A percentile compares a stretch with the other conserved stretches of the same genome.
Evolutionary conservation across 1,140 invertebrate genomes (phyloP).

Genomic region (Nasonia giraulti): DNA sequence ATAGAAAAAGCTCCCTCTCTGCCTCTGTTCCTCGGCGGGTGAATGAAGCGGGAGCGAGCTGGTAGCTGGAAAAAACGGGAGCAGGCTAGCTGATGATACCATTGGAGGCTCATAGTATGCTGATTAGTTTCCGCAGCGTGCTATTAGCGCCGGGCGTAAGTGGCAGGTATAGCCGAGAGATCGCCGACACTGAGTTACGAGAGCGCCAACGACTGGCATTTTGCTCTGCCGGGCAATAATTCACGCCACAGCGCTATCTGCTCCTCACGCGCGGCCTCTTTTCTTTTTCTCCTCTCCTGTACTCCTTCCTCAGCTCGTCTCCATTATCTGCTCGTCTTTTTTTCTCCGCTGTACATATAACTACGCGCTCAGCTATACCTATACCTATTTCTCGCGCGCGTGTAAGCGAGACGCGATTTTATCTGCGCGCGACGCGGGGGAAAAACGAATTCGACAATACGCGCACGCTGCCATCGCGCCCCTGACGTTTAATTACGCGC

Average conservation of each 20-base stretch:
- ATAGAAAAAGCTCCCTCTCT: neutral
- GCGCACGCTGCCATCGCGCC: neutral
- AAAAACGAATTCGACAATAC: conserved; percentile 29
- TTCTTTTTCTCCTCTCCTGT: too few relatives aligned
- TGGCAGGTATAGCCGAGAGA: conserved; percentile 43
- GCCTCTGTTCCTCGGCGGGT: neutral
- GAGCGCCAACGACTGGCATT: conserved; percentile 25
- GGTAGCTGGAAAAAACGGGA: conserved; percentile 17
- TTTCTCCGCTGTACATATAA: neutral
- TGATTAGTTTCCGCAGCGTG: conserved; percentile 45
- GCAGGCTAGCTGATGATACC: conserved; percentile 19
- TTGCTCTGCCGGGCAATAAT: conserved; percentile 25
- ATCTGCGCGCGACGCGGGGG: conserved; percentile 2
- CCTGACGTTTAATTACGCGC: conserved; percentile 25
- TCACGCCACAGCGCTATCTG: conserved; percentile 12
- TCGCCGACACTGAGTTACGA: conserved; percentile 41
- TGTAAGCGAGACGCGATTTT: conserved; percentile 16
- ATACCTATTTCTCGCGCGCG: neutral
- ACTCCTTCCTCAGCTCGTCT: too few relatives aligned
- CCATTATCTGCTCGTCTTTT: conserved; percentile 8
- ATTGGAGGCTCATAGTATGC: conserved; percentile 39
- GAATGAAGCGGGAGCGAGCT: too few relatives aligned
- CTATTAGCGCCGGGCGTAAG: conserved; percentile 44
- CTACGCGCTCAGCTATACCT: neutral
- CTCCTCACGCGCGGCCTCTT: too few relatives aligned